Conservation (phyloP, 2,797 vertebrate genomes). For the Apogon talboti region DNA sequence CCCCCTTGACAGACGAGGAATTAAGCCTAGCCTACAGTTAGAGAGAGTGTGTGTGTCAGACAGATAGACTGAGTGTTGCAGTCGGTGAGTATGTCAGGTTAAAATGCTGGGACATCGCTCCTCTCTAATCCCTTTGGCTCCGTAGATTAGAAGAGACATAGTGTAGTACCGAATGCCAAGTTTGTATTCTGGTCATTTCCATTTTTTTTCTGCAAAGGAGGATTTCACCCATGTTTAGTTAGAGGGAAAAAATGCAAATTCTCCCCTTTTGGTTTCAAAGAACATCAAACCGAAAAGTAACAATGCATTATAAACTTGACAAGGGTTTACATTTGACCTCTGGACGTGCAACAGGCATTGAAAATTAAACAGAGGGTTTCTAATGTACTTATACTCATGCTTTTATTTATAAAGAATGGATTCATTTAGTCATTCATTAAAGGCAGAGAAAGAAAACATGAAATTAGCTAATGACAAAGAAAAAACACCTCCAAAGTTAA, state of each 20-base stretch:
- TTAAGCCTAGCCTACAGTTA: slow-evolving; percentile 30
- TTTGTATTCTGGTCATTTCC: slow-evolving; percentile 60
- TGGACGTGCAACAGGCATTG: not conserved
- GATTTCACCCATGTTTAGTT: slow-evolving; percentile 44
- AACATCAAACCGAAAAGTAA: slow-evolving; percentile 19
- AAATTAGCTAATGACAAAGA: slow-evolving; percentile 2
- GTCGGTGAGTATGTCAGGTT: slow-evolving; percentile 55
- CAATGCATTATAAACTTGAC: slow-evolving; percentile 9
- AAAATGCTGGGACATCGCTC: slow-evolving; percentile 54
- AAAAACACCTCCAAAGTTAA: not conserved
- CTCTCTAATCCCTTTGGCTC: slow-evolving; percentile 62
- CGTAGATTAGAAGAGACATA: slow-evolving; percentile 59
- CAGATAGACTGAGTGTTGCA: slow-evolving; percentile 38
- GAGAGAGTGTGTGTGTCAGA: slow-evolving; percentile 9
- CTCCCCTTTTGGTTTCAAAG: slow-evolving; percentile 27
- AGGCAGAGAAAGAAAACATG: not conserved
- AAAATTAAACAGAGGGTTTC: not conserved
- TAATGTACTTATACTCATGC: not conserved
- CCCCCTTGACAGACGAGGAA: slow-evolving; percentile 24
- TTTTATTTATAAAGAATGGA: slow-evolving; percentile 16
- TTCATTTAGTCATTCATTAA: slow-evolving; percentile 16
- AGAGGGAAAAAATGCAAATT: slow-evolving; percentile 34
- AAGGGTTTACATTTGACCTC: slow-evolving; percentile 21
- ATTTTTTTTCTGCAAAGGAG: slow-evolving; percentile 22
- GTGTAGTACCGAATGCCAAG: slow-evolving; percentile 31